Conservation (phyloP, 1,140 invertebrate species). For the Wiebesia pumilae region DNA sequence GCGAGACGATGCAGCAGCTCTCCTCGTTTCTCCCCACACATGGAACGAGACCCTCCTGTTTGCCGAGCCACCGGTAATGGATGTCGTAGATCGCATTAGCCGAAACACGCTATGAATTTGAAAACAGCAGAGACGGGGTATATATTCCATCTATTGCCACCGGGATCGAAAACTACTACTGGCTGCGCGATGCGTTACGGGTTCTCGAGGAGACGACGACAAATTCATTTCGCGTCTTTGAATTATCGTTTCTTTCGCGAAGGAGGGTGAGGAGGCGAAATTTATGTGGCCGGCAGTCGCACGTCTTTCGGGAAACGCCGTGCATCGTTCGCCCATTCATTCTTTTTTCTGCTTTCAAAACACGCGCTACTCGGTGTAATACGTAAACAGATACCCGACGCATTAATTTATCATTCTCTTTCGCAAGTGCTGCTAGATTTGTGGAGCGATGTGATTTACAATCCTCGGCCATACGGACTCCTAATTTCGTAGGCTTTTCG, state of each 20-base stretch:
- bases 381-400: conserved; percentile 30
- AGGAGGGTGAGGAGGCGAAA: conserved; percentile 21
- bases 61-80: conserved; percentile 68
- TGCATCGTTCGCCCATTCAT: neutral
- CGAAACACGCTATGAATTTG: conserved; percentile 59
- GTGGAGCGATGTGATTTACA: conserved; percentile 17
- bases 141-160: conserved; percentile 19
- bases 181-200: conserved; percentile 13
- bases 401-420: conserved; percentile 25
- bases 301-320: conserved; percentile 4
- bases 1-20: conserved; percentile 16
- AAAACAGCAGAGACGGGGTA: conserved; percentile 54
- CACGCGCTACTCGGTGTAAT: conserved; percentile 8
- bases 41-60: conserved; percentile 58
- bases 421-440: conserved; percentile 1
- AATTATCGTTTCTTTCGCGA: conserved; percentile 20
- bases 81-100: conserved; percentile 69
- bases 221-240: conserved; percentile 51
- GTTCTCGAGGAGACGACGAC: conserved; percentile 23
- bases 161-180: conserved; percentile 24
- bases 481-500: neutral
- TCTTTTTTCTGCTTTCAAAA: conserved; percentile 35
- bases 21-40: conserved; percentile 38
- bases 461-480: neutral
- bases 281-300: conserved; percentile 24